These are phyloP conservation scores for Nycticryphes semicollaris DNA, from an alignment of 2,113 vertebrate species.

Conservation along the genomic window DNA sequence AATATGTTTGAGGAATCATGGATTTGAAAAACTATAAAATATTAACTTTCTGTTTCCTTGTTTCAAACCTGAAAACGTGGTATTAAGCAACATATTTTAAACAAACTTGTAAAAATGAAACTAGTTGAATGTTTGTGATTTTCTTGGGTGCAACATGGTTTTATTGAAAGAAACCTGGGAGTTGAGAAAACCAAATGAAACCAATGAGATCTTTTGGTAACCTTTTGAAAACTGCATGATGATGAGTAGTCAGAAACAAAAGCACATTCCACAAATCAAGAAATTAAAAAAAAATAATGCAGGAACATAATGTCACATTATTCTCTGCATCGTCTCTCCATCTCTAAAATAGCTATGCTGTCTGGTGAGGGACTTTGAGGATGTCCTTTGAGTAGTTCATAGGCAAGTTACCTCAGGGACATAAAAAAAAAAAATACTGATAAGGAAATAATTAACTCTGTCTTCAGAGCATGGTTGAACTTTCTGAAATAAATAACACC, in stretches of 20 bases:
- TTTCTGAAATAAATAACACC: background rate
- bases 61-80: background rate
- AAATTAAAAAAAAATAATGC: background rate
- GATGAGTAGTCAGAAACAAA: background rate
- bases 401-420: background rate
- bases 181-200: background rate
- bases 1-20: background rate
- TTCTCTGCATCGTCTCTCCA: background rate
- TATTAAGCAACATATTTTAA: background rate
- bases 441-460: background rate
- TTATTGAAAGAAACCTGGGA: background rate
- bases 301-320: background rate
- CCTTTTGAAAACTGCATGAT: background rate
- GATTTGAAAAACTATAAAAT: background rate
- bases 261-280: rapidly evolving
- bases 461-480: background rate
- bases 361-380: background rate
- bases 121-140: background rate
- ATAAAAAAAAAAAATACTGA: background rate
- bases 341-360: background rate
- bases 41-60: background rate
- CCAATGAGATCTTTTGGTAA: background rate
- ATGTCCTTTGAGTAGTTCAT: background rate
- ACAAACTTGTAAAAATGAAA: background rate
- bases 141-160: background rate